Conservation (phyloP, 2,888 invertebrate species). For the Atethmia centrago region DNA sequence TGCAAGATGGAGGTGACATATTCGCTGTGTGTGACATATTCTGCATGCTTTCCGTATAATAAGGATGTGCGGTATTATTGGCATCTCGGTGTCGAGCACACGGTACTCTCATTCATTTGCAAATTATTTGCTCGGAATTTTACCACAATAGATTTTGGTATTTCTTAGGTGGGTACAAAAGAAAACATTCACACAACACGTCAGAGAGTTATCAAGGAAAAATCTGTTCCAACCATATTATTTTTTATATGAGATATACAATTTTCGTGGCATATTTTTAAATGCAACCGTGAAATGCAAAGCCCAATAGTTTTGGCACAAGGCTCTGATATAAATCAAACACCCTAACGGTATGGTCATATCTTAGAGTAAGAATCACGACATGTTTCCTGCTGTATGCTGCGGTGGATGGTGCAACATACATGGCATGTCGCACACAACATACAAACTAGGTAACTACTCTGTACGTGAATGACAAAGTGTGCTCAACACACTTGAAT, state of each 20-base stretch:
- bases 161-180: neutral
- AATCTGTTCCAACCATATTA: neutral
- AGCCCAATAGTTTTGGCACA: constrained; percentile 9
- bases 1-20: constrained; percentile 8
- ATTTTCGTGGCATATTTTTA: neutral
- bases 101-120: neutral
- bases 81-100: constrained; percentile 8
- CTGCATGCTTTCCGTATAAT: constrained; percentile 1
- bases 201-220: constrained; percentile 2
- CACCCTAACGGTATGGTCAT: neutral
- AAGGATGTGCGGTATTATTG: constrained; percentile 16
- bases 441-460: neutral
- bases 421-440: neutral
- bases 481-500: constrained; percentile 17
- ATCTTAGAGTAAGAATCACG: neutral
- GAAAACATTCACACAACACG: too few relatives aligned
- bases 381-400: neutral
- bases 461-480: neutral
- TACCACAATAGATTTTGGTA: neutral
- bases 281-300: constrained; percentile 7
- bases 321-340: constrained; percentile 16
- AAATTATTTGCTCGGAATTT: constrained; percentile 7
- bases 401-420: neutral
- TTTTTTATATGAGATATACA: neutral
- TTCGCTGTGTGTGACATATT: constrained; percentile 11